Evolutionary conservation across 1,140 invertebrate genomes (phyloP).

Genomic region (Philopotamus ludificatus): DNA sequence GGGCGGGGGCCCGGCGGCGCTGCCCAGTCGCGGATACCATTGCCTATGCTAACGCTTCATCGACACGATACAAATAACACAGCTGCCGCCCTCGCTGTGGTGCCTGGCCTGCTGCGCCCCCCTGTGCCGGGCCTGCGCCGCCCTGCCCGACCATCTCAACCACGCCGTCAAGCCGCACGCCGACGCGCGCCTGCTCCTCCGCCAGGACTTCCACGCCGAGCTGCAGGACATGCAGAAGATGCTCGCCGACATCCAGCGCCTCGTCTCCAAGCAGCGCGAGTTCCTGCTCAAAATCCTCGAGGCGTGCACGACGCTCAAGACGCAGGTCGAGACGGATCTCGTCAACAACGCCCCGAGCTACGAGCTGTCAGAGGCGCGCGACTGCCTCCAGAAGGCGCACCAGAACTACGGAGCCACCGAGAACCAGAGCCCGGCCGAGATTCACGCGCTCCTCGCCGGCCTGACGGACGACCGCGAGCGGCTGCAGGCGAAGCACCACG

Average conservation of each 20-base stretch:
- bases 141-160: slow-evolving; percentile 61
- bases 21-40: slow-evolving; percentile 66
- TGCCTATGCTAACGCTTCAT: slow-evolving; percentile 64
- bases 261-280: slow-evolving; percentile 67
- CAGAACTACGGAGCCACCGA: slow-evolving; percentile 37
- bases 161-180: slow-evolving; percentile 67
- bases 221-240: slow-evolving; percentile 56
- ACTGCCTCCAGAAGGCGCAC: slow-evolving; percentile 62
- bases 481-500: slow-evolving; percentile 66
- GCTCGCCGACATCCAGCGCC: slow-evolving; percentile 61
- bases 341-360: slow-evolving; percentile 65
- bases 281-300: slow-evolving; percentile 72
- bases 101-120: slow-evolving; percentile 66
- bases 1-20: slow-evolving; percentile 60
- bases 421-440: slow-evolving; percentile 53
- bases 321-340: slow-evolving; percentile 69
- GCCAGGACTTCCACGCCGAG: slow-evolving; percentile 61
- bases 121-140: slow-evolving; percentile 68
- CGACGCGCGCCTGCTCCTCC: slow-evolving; percentile 67
- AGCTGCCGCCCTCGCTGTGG: slow-evolving; percentile 55
- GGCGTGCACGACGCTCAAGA: slow-evolving; percentile 69
- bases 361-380: slow-evolving; percentile 65
- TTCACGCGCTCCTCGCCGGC: slow-evolving; percentile 58
- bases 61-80: too few species aligned
- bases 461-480: slow-evolving; percentile 63